A percentile compares a stretch with the other conserved stretches of the same genome.
phyloP scores from a whole-genome alignment of 2,888 invertebrate genomes.

The Leptopilina drosophilae region DNA sequence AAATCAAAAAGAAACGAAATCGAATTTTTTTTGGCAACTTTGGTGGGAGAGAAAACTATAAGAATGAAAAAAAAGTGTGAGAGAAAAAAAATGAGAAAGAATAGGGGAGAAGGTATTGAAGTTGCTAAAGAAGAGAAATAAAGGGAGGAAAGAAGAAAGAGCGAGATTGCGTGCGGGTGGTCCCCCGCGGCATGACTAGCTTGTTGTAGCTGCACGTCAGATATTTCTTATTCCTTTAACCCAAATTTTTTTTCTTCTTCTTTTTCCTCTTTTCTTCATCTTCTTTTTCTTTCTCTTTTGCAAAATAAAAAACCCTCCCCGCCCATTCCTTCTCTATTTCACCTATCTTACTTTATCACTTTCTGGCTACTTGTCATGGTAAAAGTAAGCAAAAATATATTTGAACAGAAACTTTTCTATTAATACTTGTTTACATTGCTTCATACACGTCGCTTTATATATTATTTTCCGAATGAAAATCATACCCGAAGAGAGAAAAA shows the following conservation, averaged over 20 bases:
- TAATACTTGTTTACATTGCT: neutral
- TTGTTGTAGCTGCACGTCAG: conserved; percentile 26
- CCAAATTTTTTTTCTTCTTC: conserved; percentile 17
- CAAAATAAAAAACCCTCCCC: no score
- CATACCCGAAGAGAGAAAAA: no score
- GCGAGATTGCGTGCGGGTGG: conserved; percentile 73
- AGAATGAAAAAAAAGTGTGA: conserved; percentile 51
- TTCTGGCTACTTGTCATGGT: neutral
- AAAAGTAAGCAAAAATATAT: neutral
- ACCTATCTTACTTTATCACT: conserved; percentile 11
- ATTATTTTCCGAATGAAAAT: no score
- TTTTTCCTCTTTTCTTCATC: no score
- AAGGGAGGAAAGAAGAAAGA: conserved; percentile 62
- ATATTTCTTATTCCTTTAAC: conserved; percentile 33
- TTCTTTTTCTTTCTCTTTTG: no score
- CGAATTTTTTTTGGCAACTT: no score
- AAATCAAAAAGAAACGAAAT: no score
- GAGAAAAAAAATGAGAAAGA: conserved; percentile 52
- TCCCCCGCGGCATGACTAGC: conserved; percentile 66
- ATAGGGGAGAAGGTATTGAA: conserved; percentile 50
- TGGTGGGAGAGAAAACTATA: conserved; percentile 45
- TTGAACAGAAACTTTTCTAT: neutral
- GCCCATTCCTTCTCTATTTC: neutral
- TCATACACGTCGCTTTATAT: no score
- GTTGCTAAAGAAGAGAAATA: conserved; percentile 57